Percentiles rank a stretch among this genome's conserved stretches.
phyloP scores from a whole-genome alignment of 2,113 vertebrate species.

The Clupea harengus region DNA sequence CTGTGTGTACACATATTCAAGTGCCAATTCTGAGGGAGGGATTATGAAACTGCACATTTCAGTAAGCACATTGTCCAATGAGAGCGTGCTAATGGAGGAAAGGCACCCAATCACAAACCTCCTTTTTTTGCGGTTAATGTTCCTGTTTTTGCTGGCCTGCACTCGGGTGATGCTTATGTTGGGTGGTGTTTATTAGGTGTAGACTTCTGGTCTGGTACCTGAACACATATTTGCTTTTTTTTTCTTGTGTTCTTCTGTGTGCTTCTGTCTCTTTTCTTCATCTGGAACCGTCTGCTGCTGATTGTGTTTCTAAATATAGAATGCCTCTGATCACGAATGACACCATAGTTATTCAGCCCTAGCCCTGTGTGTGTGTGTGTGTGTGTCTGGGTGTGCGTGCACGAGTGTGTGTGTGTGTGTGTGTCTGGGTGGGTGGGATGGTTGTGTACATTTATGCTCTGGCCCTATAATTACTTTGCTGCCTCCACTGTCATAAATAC shows the following conservation, averaged over 20 bases:
- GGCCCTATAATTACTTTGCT: conserved; percentile 62
- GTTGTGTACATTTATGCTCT: conserved; percentile 30
- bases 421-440: conserved; percentile 26
- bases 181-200: conserved; percentile 45
- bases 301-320: conserved; percentile 17
- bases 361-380: conserved; percentile 23
- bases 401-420: not conserved
- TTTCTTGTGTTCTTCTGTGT: not conserved
- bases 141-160: not conserved
- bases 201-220: conserved; percentile 31
- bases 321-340: conserved; percentile 15
- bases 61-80: conserved; percentile 29
- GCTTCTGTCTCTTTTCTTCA: conserved; percentile 13
- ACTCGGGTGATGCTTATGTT: conserved; percentile 10
- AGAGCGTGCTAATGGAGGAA: conserved; percentile 37
- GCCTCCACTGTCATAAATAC: conserved; percentile 56
- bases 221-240: not conserved
- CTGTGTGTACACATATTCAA: not conserved
- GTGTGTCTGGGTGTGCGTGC: conserved; percentile 15
- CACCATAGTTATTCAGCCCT: not conserved
- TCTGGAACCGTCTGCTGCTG: not conserved
- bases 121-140: not conserved
- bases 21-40: not conserved
- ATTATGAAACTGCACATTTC: not conserved
- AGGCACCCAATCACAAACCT: conserved; percentile 30